Base-by-base conservation (phyloP, 2,113 vertebrate species). In the Cygnus buccinator region DNA sequence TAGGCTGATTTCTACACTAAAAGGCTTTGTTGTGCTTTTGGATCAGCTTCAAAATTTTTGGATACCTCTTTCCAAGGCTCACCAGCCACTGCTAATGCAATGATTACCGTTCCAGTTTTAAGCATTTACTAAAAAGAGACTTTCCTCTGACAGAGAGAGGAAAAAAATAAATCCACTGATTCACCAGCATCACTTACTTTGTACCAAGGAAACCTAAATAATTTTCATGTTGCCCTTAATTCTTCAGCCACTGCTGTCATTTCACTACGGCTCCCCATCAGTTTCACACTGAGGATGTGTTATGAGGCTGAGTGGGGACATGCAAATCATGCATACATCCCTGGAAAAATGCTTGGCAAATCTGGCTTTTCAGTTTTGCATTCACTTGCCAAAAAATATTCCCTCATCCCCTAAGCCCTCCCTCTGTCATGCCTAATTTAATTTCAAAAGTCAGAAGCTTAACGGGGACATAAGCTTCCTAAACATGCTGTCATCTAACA, bases 371-470 rank as follows among this genome's bases (percentile, higher is more conserved):
- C 70, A 93, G 80, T 93, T 96, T 97, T 94, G 44, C 58, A 52
- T 91, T 95, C 74, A 94, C 89, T 93, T 97, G 96, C 96, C 96
- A 97, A 94, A 96, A 96, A 96, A 92, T 94, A 96, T 92, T 95
- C 87, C 92, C 89, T 94, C 90, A 84, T 89, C 73, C 37, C 77
- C 80, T 90, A 87, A 93, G 77, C 93, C 75, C 58, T 95, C 93
- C 83, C 96, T 94, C 84, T 94, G 66, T 90, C 94, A 79, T 91
- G 74, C 92, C 92, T 95, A 95, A 95, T 97, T 96, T 96, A 96
- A 97, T 96, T 96, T 96, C 94, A 93, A 89, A 95, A 92, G 94
- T 94, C 94, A 96, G 94, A 95, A 90, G 72, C 92, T 92, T 93
- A 96, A 91, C 84, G 76, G 86, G 90, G 90, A 94, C 91, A 93